Base-by-base conservation (phyloP, 1,140 invertebrate genomes). In the Euglossa dilemma region DNA sequence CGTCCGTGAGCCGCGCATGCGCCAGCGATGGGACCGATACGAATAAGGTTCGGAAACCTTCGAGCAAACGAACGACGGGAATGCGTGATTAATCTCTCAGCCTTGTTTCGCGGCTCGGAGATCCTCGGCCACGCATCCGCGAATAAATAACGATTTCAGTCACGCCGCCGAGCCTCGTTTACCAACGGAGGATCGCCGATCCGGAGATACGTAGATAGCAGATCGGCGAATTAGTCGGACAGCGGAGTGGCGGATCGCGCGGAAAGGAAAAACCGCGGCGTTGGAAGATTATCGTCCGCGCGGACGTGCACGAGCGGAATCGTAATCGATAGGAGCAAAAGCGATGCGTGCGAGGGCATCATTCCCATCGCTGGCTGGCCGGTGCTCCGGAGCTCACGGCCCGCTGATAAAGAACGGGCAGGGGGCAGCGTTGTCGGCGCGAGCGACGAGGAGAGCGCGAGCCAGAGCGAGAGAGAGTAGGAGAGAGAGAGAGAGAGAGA, bases 281-380 rank as follows among this genome's bases (percentile, higher is more conserved):
- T 16, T 14, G 20, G 28, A 12, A 64, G 28, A 64, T 64, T 64
- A 64, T 28, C 28, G 18, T 36, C 28, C 36, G 61, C 36, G 61
- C 6, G 36, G 5, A 36, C 18, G 64, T 67, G n/a, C 43, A 69
- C 16, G 18, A 52, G 11, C 36, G 45, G 18, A 64, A 64, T 36
- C 45, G 61, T 59, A 3, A 76, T 66, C 50, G 80, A 67, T 45
- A 28, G 0, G 16, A 57, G 20, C 18, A 54, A 75, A 73, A 3
- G 7, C 36, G 36, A 36, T 23, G 25, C 16, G 11, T 28, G 47
- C 79, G 59, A 75, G 79, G 25, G 71, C 61, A 56, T 81, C 72
- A 9, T 75, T 81, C 80, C 72, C 80, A 81, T 81, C 80, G 80
- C 80, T 75, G 47, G 80, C 80, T 75, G 47, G 14, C 7, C 78